phyloP scores from a whole-genome alignment of 37 sponge, comb jelly and placozoan genomes.

The Tethya wilhelma region DNA sequence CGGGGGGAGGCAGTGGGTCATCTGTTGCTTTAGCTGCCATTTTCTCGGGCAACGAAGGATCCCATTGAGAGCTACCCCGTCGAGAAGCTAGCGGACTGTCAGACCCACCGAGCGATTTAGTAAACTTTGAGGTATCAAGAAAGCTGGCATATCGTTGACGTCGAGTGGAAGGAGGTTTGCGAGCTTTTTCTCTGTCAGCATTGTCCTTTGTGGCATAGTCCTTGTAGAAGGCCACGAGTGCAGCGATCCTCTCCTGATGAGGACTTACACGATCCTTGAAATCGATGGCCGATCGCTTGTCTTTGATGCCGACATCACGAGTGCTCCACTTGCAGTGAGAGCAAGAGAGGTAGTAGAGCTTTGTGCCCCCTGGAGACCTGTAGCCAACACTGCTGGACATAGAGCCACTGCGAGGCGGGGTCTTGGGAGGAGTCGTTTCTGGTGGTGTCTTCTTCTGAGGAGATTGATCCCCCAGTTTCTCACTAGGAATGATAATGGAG shows the following conservation, averaged over 20 bases:
- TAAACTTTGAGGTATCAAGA: constrained; percentile 50
- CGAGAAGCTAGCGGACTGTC: constrained; percentile 6
- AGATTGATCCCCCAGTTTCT: constrained; percentile 43
- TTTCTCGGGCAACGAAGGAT: neutral
- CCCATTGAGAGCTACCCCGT: constrained; percentile 11
- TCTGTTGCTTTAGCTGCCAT: constrained; percentile 24
- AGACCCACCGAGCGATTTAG: neutral
- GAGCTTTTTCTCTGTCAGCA: constrained; percentile 34
- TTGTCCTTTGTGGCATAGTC: constrained; percentile 50
- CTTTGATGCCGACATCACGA: constrained; percentile 67
- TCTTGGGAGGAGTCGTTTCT: neutral
- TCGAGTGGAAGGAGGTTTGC: constrained; percentile 13
- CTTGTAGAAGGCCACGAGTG: constrained; percentile 58
- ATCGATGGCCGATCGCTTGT: constrained; percentile 65
- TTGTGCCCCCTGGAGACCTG: constrained; percentile 61
- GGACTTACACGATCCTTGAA: constrained; percentile 57
- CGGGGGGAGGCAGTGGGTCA: constrained; percentile 38
- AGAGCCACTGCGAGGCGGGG: neutral
- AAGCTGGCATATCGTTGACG: constrained; percentile 39
- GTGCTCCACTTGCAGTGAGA: constrained; percentile 77
- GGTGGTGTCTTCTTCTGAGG: constrained; percentile 14
- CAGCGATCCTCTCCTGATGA: constrained; percentile 34
- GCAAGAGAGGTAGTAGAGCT: constrained; percentile 72
- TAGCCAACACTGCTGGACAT: neutral
- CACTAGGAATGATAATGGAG: constrained; percentile 54